Percentiles rank a stretch among this genome's conserved stretches.
These are phyloP conservation scores for Trichomalopsis sarcophagae DNA, from an alignment of 1,140 invertebrate genomes.

Conservation along the genomic window DNA sequence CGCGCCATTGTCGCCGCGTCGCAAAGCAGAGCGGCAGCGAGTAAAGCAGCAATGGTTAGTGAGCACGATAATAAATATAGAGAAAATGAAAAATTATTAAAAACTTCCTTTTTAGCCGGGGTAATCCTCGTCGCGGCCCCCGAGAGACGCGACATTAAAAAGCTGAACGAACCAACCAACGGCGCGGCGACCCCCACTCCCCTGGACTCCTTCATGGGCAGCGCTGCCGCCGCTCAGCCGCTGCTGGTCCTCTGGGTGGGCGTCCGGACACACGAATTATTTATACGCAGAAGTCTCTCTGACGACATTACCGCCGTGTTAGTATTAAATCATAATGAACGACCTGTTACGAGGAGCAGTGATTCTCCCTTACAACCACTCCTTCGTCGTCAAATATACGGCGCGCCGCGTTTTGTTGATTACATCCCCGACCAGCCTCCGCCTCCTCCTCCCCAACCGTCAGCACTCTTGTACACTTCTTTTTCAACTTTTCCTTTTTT, in stretches of 20 bases:
- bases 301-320: constrained; percentile 76
- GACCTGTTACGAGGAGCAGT: constrained; percentile 70
- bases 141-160: constrained; percentile 75
- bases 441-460: not conserved
- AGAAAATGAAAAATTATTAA: constrained; percentile 77
- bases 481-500: not conserved
- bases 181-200: constrained; percentile 42
- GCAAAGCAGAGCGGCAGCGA: not conserved
- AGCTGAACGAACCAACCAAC: constrained; percentile 35
- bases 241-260: constrained; percentile 70
- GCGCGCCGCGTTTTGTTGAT: constrained; percentile 55
- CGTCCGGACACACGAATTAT: constrained; percentile 74
- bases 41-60: constrained; percentile 66
- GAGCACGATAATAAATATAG: constrained; percentile 74
- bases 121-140: constrained; percentile 73
- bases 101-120: constrained; percentile 76
- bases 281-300: constrained; percentile 74
- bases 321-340: constrained; percentile 76
- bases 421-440: constrained; percentile 48
- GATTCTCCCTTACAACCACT: constrained; percentile 61
- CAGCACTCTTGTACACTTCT: not conserved
- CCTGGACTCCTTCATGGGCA: constrained; percentile 47
- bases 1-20: constrained; percentile 3
- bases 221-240: constrained; percentile 51
- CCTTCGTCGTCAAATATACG: constrained; percentile 56